These are phyloP conservation scores for Vombatus ursinus DNA, from an alignment of 2,113 vertebrate genomes.

Conservation along the genomic window DNA sequence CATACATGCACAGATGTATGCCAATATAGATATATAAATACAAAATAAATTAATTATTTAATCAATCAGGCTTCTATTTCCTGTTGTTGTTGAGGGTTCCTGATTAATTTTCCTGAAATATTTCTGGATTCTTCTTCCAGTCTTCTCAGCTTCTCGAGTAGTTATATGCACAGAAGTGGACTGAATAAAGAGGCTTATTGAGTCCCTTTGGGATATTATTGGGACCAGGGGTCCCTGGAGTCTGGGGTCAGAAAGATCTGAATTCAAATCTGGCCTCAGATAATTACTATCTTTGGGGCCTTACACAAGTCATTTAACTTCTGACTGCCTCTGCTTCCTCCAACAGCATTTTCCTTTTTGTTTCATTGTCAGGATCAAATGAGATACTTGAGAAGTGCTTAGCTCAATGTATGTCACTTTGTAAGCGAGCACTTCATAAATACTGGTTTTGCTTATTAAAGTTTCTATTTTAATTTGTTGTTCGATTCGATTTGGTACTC, in stretches of 20 bases:
- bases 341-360: neutral
- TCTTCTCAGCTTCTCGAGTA: neutral
- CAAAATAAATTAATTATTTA: neutral
- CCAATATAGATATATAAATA: neutral
- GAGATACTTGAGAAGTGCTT: neutral
- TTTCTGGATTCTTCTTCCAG: neutral
- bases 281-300: neutral
- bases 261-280: neutral
- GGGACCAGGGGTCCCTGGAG: neutral
- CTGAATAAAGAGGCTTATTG: neutral
- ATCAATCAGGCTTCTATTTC: neutral
- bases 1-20: no score
- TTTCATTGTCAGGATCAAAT: neutral
- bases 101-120: neutral
- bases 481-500: neutral
- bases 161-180: neutral
- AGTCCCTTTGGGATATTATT: neutral
- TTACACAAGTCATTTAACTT: neutral
- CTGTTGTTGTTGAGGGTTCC: neutral
- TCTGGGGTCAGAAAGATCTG: neutral
- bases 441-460: neutral
- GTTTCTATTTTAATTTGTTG: neutral
- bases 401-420: neutral
- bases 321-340: neutral
- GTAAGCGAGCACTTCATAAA: neutral